These are phyloP conservation scores for Nesogale talazaci DNA, from an alignment of 2,113 vertebrate genomes.

Conservation along the genomic window DNA sequence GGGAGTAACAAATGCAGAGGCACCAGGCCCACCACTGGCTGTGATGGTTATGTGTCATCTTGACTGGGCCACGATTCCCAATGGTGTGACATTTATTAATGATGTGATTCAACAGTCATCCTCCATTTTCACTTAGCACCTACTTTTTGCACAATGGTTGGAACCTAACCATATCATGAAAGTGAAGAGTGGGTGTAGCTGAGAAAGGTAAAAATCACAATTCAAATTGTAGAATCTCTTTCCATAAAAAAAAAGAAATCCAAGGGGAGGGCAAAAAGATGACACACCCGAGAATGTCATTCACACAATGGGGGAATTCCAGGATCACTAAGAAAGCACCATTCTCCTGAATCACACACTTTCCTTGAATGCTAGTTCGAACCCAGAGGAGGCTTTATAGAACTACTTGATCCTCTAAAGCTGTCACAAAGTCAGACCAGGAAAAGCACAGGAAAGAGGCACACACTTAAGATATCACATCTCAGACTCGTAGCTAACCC, in stretches of 20 bases:
- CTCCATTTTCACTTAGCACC: not conserved
- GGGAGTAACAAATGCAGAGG: not conserved
- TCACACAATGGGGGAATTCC: conserved; percentile 64
- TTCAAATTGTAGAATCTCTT: not conserved
- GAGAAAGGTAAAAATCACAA: conserved; percentile 33
- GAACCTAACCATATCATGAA: not conserved
- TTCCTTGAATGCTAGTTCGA: conserved; percentile 18
- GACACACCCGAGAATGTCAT: conserved; percentile 23
- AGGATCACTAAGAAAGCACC: conserved; percentile 60
- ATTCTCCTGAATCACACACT: conserved; percentile 49
- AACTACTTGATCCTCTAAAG: not conserved
- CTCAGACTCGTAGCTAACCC: not conserved
- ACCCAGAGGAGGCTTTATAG: not conserved
- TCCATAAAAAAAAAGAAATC: conserved; percentile 4
- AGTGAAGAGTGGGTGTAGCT: not conserved
- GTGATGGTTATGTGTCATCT: not conserved
- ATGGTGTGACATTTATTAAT: not conserved
- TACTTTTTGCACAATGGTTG: not conserved
- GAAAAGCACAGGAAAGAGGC: not conserved
- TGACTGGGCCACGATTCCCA: not conserved
- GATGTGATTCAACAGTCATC: not conserved
- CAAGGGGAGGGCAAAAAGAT: not conserved
- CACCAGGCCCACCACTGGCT: not conserved
- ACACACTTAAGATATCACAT: not conserved
- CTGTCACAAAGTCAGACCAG: not conserved